Percentiles rank a stretch among this genome's conserved stretches.
Evolutionary conservation across 2,113 vertebrate genomes (phyloP).

Genomic region (Globicephala melas): DNA sequence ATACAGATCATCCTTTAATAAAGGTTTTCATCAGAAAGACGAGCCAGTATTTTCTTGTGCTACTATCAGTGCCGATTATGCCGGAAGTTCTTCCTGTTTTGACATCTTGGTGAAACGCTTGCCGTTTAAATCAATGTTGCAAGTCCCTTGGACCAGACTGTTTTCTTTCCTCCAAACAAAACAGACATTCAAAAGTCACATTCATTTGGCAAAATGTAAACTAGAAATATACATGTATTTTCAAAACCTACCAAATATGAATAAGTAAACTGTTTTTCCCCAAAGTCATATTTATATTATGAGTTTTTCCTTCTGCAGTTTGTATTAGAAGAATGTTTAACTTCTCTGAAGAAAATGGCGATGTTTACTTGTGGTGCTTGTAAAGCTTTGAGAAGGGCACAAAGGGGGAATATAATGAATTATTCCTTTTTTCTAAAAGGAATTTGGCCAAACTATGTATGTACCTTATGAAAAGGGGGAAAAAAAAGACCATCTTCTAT

Average conservation of each 20-base stretch:
- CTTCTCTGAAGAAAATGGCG: conserved; percentile 70
- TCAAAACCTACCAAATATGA: conserved; percentile 38
- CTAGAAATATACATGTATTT: not conserved
- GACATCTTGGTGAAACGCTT: conserved; percentile 32
- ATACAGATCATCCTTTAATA: not conserved
- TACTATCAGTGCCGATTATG: conserved; percentile 35
- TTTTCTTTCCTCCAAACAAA: conserved; percentile 48
- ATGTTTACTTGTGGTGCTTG: conserved; percentile 62
- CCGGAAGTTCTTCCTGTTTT: conserved; percentile 48
- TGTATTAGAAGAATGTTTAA: conserved; percentile 74
- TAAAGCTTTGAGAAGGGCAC: conserved; percentile 61
- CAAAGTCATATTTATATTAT: conserved; percentile 55
- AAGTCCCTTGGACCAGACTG: conserved; percentile 25
- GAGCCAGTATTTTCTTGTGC: conserved; percentile 35
- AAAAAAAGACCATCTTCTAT: not conserved
- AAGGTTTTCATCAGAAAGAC: conserved; percentile 8
- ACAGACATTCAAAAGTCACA: conserved; percentile 25
- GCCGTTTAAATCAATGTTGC: conserved; percentile 46
- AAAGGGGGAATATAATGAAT: not conserved
- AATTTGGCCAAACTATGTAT: not conserved
- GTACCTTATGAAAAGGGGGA: not conserved
- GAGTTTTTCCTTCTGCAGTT: conserved; percentile 67
- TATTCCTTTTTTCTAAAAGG: not conserved
- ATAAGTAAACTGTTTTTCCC: conserved; percentile 58
- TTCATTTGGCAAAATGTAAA: conserved; percentile 61